Evolutionary conservation across 2,888 invertebrate species (phyloP).

Genomic region (Silvanus unidentatus): DNA sequence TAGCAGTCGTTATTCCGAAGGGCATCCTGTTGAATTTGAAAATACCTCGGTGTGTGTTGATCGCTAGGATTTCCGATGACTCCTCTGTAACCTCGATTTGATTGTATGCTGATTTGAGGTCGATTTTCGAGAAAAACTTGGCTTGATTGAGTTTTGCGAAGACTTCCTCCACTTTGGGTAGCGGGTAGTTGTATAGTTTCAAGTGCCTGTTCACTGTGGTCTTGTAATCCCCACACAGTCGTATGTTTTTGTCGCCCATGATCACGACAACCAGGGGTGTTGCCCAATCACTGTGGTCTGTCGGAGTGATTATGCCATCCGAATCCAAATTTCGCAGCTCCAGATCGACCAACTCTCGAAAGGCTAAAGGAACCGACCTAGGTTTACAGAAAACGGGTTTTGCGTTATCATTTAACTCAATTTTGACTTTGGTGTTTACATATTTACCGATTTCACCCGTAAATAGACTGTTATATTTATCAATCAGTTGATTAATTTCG

Average conservation of each 20-base stretch:
- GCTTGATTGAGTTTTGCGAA: conserved; percentile 10
- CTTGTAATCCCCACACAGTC: conserved; percentile 23
- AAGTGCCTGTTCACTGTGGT: conserved; percentile 6
- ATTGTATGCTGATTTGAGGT: conserved; percentile 27
- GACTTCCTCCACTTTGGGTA: conserved; percentile 9
- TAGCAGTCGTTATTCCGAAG: conserved; percentile 25
- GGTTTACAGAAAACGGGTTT: conserved; percentile 20
- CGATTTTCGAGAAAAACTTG: conserved; percentile 22
- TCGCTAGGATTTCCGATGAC: conserved; percentile 25
- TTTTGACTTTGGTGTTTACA: conserved; percentile 1
- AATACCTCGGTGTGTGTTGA: conserved; percentile 35
- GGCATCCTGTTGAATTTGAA: conserved; percentile 33
- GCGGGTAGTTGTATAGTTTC: conserved; percentile 4
- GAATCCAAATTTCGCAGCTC: conserved; percentile 19
- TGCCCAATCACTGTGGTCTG: conserved; percentile 15
- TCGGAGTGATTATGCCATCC: conserved; percentile 23
- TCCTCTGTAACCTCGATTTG: conserved; percentile 31
- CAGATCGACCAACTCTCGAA: conserved; percentile 20
- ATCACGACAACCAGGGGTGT: conserved; percentile 9
- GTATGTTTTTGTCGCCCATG: conserved; percentile 15
- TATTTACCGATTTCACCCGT: conserved; percentile 6
- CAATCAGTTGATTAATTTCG: not conserved
- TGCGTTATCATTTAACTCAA: not conserved
- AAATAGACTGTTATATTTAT: conserved; percentile 6
- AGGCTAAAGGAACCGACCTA: conserved; percentile 27